Evolutionary conservation across 2,888 invertebrate genomes (phyloP), one percentile per base, ranked within the genome.

Genomic region (Tridacna gigas): DNA sequence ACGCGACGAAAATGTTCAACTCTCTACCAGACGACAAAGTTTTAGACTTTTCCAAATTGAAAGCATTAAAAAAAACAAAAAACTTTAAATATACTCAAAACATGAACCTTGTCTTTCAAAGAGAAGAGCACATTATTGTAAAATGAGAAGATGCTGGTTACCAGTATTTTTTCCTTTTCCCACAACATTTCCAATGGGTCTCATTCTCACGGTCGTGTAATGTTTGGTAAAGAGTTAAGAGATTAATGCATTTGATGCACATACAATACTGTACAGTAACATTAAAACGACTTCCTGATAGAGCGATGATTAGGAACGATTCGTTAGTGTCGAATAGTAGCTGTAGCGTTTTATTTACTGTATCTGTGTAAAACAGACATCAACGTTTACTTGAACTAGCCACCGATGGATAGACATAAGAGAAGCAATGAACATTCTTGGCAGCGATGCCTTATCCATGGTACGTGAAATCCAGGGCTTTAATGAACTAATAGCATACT

Each of bases 381-480:
- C 37, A 37, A 37, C 37, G 7, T 37, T 37, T 37, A 7, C 56
- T 56, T 56, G 56, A 56, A 56, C 56, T 11, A 20, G 56, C 37
- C 37, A 37, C 37, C 37, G 37, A 37, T 37, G 37, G 37, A 37
- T 37, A 37, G 37, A 37, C 37, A 56, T 56, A 56, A 56, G 56
- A 20, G 20, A 56, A 56, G 20, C 56, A 56, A 9, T 56, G 56
- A 20, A 56, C 56, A n/a, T 63, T n/a, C 20, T 13, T 63, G 26
- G 63, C 63, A 63, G 22, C 20, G 63, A 13, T 25, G 26, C 63
- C 63, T 63, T 22, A 63, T 63, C n/a, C 63, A 25, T 63, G 20
- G 63, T 18, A 63, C 63, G 63, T 63, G 63, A 63, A 63, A 63
- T 63, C 63, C 63, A 63, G 22, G n/a, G 25, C n/a, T 63, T 63